phyloP scores from a whole-genome alignment of 2,797 vertebrate species.

The Oceanodroma leucorhoa region DNA sequence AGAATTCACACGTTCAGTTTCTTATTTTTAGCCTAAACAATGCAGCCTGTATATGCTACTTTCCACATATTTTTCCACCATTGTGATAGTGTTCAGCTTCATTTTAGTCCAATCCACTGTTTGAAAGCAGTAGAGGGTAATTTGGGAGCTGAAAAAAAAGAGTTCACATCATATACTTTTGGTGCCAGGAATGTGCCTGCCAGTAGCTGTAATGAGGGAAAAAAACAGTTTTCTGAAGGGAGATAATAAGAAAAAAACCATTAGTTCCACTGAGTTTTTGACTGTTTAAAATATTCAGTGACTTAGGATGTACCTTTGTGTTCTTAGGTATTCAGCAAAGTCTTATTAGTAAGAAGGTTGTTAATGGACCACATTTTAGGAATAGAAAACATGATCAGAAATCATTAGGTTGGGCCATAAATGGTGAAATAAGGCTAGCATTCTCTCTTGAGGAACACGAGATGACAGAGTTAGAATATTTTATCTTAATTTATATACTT shows the following conservation, averaged over 20 bases:
- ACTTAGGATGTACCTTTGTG: neutral
- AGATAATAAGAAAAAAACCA: neutral
- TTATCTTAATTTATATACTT: neutral
- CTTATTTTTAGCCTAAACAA: neutral
- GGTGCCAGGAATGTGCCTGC: neutral
- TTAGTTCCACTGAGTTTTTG: neutral
- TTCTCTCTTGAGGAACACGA: neutral
- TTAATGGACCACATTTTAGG: neutral
- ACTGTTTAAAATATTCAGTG: neutral
- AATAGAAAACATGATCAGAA: conserved; percentile 1
- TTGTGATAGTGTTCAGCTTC: neutral
- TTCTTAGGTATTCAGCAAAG: neutral
- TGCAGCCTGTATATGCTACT: neutral
- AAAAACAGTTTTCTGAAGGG: neutral
- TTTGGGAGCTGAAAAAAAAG: neutral
- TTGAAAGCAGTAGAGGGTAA: neutral
- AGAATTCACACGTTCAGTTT: neutral
- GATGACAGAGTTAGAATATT: neutral
- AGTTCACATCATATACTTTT: neutral
- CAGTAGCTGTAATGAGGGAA: neutral
- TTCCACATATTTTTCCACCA: neutral
- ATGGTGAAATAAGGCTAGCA: neutral
- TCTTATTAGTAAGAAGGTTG: neutral
- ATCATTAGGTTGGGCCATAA: neutral
- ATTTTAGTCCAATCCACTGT: neutral